Percentiles rank a stretch among this genome's conserved stretches.
Conservation (phyloP, 2,113 vertebrate genomes). For the Ptychochromis oligacanthus region DNA sequence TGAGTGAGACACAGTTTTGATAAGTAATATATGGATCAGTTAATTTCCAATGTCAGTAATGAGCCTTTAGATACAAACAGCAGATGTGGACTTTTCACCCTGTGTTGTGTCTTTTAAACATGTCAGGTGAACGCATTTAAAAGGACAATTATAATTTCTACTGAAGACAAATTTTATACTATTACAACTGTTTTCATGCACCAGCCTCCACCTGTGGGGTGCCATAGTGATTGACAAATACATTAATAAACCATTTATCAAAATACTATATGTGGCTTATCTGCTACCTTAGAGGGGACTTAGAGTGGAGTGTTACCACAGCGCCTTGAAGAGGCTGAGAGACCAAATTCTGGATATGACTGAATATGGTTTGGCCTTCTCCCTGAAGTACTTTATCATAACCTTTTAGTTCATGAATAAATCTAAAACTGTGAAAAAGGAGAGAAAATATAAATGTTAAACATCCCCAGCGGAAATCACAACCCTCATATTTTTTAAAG, state of each 20-base stretch:
- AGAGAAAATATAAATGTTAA: too few relatives aligned
- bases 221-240: not conserved
- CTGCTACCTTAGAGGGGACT: not conserved
- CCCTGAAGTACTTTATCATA: too few relatives aligned
- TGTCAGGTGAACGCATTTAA: not conserved
- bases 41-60: too few relatives aligned
- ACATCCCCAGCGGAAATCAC: too few relatives aligned
- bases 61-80: too few relatives aligned
- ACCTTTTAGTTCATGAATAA: too few relatives aligned
- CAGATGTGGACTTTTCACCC: fast-evolving
- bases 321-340: fast-evolving
- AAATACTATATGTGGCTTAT: not conserved
- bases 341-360: not conserved
- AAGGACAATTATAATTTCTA: not conserved
- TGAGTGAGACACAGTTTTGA: too few relatives aligned
- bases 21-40: too few relatives aligned
- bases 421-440: too few relatives aligned
- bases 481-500: too few relatives aligned
- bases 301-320: not conserved
- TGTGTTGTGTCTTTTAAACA: not conserved
- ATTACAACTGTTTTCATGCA: not conserved
- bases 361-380: not conserved
- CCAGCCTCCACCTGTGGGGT: not conserved
- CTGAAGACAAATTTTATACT: not conserved
- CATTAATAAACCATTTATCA: not conserved